Percentiles rank a stretch among this genome's conserved stretches.
phyloP scores from a whole-genome alignment of 2,113 vertebrate species.

The Gadus chalcogrammus region DNA sequence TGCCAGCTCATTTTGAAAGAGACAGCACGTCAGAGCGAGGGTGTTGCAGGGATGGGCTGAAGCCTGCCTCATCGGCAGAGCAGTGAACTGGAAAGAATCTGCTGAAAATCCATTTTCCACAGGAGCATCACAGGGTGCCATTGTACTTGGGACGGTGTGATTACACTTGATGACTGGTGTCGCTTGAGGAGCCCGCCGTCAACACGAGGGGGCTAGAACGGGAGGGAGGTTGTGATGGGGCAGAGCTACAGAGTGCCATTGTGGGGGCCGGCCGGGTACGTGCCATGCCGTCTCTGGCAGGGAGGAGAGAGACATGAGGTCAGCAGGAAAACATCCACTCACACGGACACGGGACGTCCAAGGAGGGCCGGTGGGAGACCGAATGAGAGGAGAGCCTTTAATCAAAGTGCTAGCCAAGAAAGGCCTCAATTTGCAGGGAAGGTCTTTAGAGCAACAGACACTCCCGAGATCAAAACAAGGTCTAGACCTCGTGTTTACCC shows the following conservation, averaged over 20 bases:
- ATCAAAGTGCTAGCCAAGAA: slow-evolving; percentile 47
- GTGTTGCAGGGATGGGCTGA: slow-evolving; percentile 3
- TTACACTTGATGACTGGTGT: slow-evolving; percentile 5
- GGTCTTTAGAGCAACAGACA: slow-evolving; percentile 26
- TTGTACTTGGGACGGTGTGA: no score
- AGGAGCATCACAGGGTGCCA: no score
- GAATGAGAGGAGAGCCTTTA: slow-evolving; percentile 29
- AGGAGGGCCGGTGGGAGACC: slow-evolving; percentile 45
- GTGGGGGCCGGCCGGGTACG: slow-evolving; percentile 38
- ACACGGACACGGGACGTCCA: slow-evolving; percentile 54
- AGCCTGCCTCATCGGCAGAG: slow-evolving; percentile 12
- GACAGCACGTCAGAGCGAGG: slow-evolving; percentile 24
- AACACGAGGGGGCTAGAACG: background rate
- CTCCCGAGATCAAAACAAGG: slow-evolving; percentile 42
- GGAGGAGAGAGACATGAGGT: slow-evolving; percentile 65
- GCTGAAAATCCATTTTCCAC: no score
- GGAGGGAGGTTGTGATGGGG: slow-evolving; percentile 19
- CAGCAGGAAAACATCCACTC: slow-evolving; percentile 69
- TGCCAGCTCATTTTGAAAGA: background rate
- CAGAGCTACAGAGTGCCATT: slow-evolving; percentile 56
- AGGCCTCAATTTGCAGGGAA: slow-evolving; percentile 25
- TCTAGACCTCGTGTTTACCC: slow-evolving; percentile 26
- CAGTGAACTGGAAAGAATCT: no score
- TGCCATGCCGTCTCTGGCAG: slow-evolving; percentile 64
- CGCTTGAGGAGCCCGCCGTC: slow-evolving; percentile 11